Conservation (phyloP, 2,797 vertebrate genomes). For the Hyperoplus immaculatus region DNA sequence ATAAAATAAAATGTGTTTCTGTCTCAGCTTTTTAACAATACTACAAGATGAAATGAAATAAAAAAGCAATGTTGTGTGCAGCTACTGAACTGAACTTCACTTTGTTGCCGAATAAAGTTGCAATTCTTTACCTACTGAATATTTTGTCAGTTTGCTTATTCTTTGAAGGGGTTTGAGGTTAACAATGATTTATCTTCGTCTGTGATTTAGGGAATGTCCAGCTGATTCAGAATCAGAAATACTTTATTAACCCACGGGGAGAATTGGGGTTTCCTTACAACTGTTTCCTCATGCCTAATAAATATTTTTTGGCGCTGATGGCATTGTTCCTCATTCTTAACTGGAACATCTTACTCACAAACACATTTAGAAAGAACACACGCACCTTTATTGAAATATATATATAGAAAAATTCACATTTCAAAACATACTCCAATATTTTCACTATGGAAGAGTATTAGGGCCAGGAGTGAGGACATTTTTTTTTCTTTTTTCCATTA, state of each 20-base stretch:
- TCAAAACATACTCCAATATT: background rate
- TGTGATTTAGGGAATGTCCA: too few species aligned
- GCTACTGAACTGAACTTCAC: slow-evolving; percentile 73
- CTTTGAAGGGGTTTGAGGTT: background rate
- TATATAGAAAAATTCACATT: slow-evolving; percentile 54
- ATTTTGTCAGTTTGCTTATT: background rate
- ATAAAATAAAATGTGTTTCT: slow-evolving; percentile 39
- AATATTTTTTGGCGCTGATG: background rate
- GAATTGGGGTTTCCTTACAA: background rate
- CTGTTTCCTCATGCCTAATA: slow-evolving; percentile 1
- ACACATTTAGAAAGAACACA: slow-evolving; percentile 22
- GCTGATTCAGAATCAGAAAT: too few species aligned
- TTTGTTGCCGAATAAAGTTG: slow-evolving; percentile 83
- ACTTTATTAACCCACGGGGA: too few species aligned
- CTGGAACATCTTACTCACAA: slow-evolving; percentile 9
- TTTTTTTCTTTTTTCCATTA: too few species aligned
- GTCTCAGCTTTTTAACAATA: slow-evolving; percentile 64
- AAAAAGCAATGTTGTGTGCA: slow-evolving; percentile 62
- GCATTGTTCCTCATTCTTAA: background rate
- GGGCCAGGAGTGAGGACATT: too few species aligned
- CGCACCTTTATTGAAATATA: slow-evolving; percentile 55
- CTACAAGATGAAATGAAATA: slow-evolving; percentile 34
- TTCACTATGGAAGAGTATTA: too few species aligned
- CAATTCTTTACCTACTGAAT: slow-evolving; percentile 77
- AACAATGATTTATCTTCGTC: too few species aligned